Percentiles rank a stretch among this genome's conserved stretches.
Conservation (phyloP, 2,888 invertebrate species). For the Metopia argyrocephala region DNA sequence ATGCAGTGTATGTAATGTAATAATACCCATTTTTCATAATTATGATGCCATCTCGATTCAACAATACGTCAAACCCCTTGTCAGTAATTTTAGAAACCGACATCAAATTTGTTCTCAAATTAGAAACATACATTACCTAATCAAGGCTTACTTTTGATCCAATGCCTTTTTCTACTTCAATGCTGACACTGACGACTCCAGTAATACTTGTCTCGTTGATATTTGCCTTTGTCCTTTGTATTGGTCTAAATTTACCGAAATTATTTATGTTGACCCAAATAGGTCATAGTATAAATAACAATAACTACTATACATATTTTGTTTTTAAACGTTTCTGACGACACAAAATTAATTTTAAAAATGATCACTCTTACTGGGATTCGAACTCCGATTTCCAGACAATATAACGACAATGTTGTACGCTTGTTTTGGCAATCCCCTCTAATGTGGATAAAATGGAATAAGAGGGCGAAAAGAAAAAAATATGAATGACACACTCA, state of each 20-base stretch:
- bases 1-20: constrained; percentile 51
- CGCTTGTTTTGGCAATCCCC: no score
- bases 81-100: constrained; percentile 61
- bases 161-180: constrained; percentile 24
- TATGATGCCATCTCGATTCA: constrained; percentile 20
- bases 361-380: no score
- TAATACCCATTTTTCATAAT: constrained; percentile 29
- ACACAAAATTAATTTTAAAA: no score
- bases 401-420: no score
- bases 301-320: no score
- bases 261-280: no score
- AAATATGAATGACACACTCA: no score
- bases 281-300: no score
- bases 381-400: no score
- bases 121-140: constrained; percentile 50
- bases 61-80: constrained; percentile 54
- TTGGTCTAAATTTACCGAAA: constrained; percentile 21
- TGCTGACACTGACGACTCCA: constrained; percentile 44
- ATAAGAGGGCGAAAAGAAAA: no score
- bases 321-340: no score
- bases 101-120: constrained; percentile 58
- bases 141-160: constrained; percentile 42
- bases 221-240: constrained; percentile 53
- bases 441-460: no score
- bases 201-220: constrained; percentile 52